Evolutionary conservation across 2,888 invertebrate species (phyloP), one percentile per base, ranked within the genome.

Genomic region (Corbicula japonica): DNA sequence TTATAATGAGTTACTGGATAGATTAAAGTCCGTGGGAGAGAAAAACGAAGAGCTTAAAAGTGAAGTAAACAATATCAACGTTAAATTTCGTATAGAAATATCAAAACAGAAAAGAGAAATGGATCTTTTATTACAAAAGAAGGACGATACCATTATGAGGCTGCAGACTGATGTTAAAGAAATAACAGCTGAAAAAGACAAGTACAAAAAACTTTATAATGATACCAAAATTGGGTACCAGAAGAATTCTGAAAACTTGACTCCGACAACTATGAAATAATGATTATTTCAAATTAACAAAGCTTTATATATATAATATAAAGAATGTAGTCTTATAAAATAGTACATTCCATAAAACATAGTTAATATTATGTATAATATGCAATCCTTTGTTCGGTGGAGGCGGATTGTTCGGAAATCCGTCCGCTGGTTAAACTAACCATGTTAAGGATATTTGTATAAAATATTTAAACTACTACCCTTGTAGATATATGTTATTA

Each of bases 101-200:
- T 79, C 83, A 0, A 75, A 76, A 38, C 82, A 75, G 66, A 84
- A 80, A 48, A 41, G 84, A 38, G 86, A 86, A 1, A 61, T 66
- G 65, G 83, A 83, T 30, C 48, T 80, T 2, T 35, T 75, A 1
- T 30, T 86, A n/a, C 80, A 83, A 50, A 78, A 66, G 41, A 84
- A 82, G 54, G 85, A 86, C 23, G 87, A 86, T 21, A 81, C 85
- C 30, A 70, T 85, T 30, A 61, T 80, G 34, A 72, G 46, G 32
- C 70, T 88, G 26, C 86, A 87, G 48, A 78, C 84, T 12, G 58
- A 83, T 6, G 46, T 87, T 50, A 83, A 82, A 35, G 88, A 88
- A 68, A 66, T 79, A 21, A 80, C 80, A 35, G 88, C 88, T 0
- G 88, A 88, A 61, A 88, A 85, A 58, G 87, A 88, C 21, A 88